These are phyloP conservation scores for Myotis findleyi DNA, from an alignment of 2,797 vertebrate species.

Conservation along the genomic window DNA sequence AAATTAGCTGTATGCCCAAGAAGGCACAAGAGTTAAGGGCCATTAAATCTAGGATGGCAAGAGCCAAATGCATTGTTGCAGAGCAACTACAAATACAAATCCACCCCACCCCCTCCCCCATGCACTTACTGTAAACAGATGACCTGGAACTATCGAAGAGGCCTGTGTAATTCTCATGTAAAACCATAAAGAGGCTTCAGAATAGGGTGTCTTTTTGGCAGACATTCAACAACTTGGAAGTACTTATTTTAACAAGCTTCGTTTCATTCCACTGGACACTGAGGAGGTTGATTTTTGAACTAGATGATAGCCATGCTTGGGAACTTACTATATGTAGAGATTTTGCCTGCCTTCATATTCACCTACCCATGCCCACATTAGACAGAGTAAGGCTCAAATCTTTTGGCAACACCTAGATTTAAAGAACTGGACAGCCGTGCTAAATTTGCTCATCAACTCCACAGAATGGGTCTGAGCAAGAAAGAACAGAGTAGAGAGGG, in stretches of 20 bases:
- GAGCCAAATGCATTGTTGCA: background rate
- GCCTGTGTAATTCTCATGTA: background rate
- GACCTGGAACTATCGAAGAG: background rate
- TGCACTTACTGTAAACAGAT: background rate
- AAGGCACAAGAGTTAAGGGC: background rate
- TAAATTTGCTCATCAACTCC: background rate
- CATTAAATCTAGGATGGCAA: background rate
- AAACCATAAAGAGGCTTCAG: background rate
- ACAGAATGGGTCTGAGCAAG: background rate
- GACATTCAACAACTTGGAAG: background rate
- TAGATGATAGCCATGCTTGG: background rate
- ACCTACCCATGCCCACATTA: no score
- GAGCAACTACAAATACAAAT: background rate
- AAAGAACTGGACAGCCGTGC: background rate
- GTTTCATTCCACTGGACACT: background rate
- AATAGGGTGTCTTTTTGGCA: constrained; percentile 41
- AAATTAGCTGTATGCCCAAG: constrained; percentile 5
- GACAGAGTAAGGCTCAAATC: background rate
- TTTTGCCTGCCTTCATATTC: background rate
- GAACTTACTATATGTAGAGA: background rate
- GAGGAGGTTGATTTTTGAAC: constrained; percentile 33
- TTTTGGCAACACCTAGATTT: background rate
- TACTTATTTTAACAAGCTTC: background rate
- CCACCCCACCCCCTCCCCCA: rapidly evolving
- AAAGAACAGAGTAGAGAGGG: background rate